A percentile compares a stretch with the other conserved stretches of the same genome.
Conservation (phyloP, 2,113 vertebrate genomes). For the Heliornis fulica region DNA sequence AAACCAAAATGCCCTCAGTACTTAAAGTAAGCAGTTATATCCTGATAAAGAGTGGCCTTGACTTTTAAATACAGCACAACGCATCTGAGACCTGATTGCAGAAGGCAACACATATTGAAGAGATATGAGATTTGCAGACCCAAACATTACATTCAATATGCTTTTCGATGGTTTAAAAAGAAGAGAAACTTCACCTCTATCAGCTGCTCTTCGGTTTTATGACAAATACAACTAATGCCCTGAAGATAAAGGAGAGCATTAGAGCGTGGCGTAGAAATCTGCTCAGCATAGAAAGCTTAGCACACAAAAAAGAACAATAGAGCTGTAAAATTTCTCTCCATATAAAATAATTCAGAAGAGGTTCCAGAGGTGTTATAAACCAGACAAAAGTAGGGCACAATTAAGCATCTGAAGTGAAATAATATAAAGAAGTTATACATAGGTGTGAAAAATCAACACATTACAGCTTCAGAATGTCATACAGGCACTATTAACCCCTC, state of each 20-base stretch:
- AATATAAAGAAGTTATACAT: not conserved
- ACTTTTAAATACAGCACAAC: not conserved
- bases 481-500: not conserved
- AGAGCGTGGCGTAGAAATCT: not conserved
- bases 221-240: not conserved
- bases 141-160: not conserved
- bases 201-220: not conserved
- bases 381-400: conserved; percentile 4
- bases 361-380: not conserved
- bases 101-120: not conserved
- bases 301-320: not conserved
- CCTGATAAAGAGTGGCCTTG: not conserved
- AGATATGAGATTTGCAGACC: not conserved
- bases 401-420: not conserved
- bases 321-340: not conserved
- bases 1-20: not conserved
- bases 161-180: not conserved
- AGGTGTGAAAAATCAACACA: not conserved
- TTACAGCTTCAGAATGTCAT: not conserved
- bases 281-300: not conserved
- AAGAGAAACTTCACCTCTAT: conserved; percentile 7
- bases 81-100: not conserved
- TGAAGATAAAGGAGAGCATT: not conserved
- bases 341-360: not conserved
- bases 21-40: not conserved